Conservation (phyloP, 2,113 vertebrate genomes). For the Turnix velox region DNA sequence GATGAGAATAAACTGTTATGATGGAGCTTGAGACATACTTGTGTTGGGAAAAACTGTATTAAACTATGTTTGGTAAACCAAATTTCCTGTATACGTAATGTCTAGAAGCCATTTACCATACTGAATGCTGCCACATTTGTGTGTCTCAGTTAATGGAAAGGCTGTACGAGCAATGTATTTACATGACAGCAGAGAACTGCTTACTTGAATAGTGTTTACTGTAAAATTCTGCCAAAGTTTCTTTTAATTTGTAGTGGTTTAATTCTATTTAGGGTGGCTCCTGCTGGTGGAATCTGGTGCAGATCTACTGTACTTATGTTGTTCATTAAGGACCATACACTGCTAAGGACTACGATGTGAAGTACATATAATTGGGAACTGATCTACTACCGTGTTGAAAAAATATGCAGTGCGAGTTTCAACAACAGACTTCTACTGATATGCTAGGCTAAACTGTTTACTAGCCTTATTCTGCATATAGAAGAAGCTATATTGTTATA, state of each 20-base stretch:
- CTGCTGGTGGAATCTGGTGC: conserved; percentile 32
- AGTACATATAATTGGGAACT: conserved; percentile 8
- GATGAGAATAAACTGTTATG: not conserved
- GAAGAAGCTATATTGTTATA: not conserved
- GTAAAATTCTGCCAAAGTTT: conserved; percentile 35
- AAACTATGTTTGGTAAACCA: no score
- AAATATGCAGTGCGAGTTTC: conserved; percentile 11
- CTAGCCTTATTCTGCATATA: not conserved
- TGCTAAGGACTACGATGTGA: not conserved
- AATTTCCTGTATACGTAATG: not conserved
- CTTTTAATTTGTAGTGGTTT: conserved; percentile 41
- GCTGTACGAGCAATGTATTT: not conserved
- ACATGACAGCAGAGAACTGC: not conserved
- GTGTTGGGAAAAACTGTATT: not conserved
- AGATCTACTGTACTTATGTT: conserved; percentile 6
- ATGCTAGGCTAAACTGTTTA: conserved; percentile 16
- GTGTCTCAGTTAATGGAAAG: not conserved
- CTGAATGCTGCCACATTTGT: not conserved
- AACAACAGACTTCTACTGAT: conserved; percentile 15
- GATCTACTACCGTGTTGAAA: not conserved
- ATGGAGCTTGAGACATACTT: not conserved
- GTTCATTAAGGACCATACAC: not conserved
- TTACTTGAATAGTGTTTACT: conserved; percentile 13
- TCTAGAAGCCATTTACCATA: not conserved
- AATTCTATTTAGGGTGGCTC: conserved; percentile 22